Percentiles rank a stretch among this genome's conserved stretches.
Evolutionary conservation across 2,797 vertebrate species (phyloP).

Genomic region (Halcyon chelicuti): DNA sequence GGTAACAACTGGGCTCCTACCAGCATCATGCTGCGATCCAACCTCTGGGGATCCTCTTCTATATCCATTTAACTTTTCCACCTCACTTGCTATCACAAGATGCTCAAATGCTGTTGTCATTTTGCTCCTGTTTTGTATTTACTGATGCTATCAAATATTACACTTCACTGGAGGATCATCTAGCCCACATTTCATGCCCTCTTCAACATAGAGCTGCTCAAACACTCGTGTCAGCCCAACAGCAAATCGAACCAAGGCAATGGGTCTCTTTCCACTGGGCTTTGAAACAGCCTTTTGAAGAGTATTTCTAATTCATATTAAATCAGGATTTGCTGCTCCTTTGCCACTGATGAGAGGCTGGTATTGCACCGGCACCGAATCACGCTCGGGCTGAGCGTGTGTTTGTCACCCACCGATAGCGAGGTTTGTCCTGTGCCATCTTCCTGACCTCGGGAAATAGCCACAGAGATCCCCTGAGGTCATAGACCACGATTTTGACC

Average conservation of each 20-base stretch:
- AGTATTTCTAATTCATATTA: neutral
- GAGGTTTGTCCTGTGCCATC: neutral
- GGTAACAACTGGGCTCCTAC: constrained; percentile 19
- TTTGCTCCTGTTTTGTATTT: constrained; percentile 47
- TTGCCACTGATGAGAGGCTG: neutral
- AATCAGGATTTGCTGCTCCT: neutral
- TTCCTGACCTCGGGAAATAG: neutral
- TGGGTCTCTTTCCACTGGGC: neutral
- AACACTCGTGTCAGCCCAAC: neutral
- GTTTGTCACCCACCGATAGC: neutral
- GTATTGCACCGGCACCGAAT: neutral
- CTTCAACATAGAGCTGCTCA: constrained; percentile 56
- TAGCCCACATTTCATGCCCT: constrained; percentile 30
- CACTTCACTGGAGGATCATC: constrained; percentile 40
- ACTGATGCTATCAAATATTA: constrained; percentile 58
- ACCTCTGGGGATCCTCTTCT: constrained; percentile 55
- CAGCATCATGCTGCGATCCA: constrained; percentile 27
- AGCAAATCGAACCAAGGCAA: neutral
- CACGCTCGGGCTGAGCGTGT: neutral
- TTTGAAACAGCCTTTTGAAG: neutral
- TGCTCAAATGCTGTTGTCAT: constrained; percentile 33
- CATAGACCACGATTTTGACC: neutral
- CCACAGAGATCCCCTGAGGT: neutral
- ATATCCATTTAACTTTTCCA: constrained; percentile 47
- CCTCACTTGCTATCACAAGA: constrained; percentile 4